Evolutionary conservation across 2,797 vertebrate genomes (phyloP), one percentile per base, ranked within the genome.

Genomic region (Leuciscus waleckii): DNA sequence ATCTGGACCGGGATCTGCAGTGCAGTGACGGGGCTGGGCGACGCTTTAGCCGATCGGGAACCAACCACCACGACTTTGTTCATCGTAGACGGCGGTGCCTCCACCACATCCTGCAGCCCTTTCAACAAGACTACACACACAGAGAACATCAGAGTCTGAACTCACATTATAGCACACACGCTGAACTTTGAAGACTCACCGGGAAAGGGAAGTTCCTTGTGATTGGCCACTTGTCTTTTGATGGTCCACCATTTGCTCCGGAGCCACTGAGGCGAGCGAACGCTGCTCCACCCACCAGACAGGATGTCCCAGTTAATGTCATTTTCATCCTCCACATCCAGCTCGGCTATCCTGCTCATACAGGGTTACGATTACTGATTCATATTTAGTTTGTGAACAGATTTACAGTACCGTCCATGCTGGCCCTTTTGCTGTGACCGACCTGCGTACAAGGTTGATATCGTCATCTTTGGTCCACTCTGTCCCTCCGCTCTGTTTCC

Each of bases 221-320:
- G 98, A 93, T 99, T 99, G 92, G 97, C 94, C 81, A 99, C 98
- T 94, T 99, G 98, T 90, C 98, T 97, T 94, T 99, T 99, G 93
- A 99, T 98, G 90, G 97, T 98, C 98, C 98, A 99, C 98, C 98
- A 99, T 96, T 99, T 99, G 85, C 98, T 99, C 56, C 98, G 95
- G 75, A 99, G 96, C 98, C 98, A 99, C 84, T 99, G 98, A 1
- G 98, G 98, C 39, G 98, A 99, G 17, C 98, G 97, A 56, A 99
- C 98, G 76, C 98, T 99, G 91, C 97, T 98, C 98, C 98, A 99
- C 70, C 98, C 98, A 65, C 98, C 98, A 0, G 98, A 96, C 26
- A 99, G 92, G 16, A 98, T 95, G 92, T 99, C 98, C 98, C 98
- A 99, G 51, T 97, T 97, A 90, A 99, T 97, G 49, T 98, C 97